Evolutionary conservation across 2,797 vertebrate species (phyloP), one percentile per base, ranked within the genome.

Genomic region (Protosalanx chinensis): DNA sequence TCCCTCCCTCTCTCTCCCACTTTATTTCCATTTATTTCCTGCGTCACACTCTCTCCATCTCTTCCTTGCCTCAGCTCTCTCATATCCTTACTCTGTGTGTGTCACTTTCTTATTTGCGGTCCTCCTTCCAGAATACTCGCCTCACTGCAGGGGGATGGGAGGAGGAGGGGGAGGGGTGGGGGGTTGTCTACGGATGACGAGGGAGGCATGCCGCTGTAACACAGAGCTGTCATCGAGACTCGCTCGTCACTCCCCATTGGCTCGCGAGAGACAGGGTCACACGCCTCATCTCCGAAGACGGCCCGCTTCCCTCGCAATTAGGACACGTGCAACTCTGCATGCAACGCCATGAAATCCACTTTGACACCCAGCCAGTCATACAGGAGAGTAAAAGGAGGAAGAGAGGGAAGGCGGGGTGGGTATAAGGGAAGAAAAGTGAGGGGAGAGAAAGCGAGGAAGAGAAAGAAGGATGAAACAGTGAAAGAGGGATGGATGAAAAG

Each of bases 291-390:
- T 76, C 72, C 79, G 72, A 85, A 80, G 79, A 83, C 74, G 65
- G 68, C 72, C 67, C 27, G 79, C 76, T 63, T 83, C 70, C 64
- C 64, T 77, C 78, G 80, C 82, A 84, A 84, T 83, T 84, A 85
- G 84, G 69, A 82, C 83, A 82, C 75, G 81, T 72, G 74, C 84
- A 79, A 81, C 75, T 76, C 70, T 77, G 76, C 78, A 82, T 72
- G 72, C 71, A 76, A 76, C 68, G 46, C 76, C 80, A 74, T 86
- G 80, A 87, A 88, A 88, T 86, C 72, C 79, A 68, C 66, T 77
- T 70, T 75, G 84, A 85, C 86, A 85, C 77, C 69, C 59, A 49
- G 0, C 66, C 67, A 65, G 68, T 66, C 63, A 37, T 1, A 18
- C 32, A 64, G 30, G 74, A 51, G 53, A 73, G 70, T 70, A 72